These are phyloP conservation scores for Glossophaga mutica DNA, from an alignment of 2,797 vertebrate genomes.

Conservation along the genomic window DNA sequence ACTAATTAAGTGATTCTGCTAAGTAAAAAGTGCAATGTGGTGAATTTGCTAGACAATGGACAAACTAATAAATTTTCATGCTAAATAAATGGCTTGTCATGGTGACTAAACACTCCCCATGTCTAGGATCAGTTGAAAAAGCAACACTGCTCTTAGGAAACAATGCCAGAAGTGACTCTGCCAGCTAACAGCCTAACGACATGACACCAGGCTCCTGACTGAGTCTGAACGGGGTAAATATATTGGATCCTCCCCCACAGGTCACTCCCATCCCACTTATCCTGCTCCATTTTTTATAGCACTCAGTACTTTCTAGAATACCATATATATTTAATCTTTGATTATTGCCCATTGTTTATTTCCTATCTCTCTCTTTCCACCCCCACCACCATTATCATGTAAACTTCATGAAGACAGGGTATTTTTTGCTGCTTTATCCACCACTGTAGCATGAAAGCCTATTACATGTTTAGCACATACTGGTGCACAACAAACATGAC, in stretches of 20 bases:
- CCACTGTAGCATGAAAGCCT: not conserved
- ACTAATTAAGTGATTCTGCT: slow-evolving; percentile 73
- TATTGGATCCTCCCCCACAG: not conserved
- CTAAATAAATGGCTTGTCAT: slow-evolving; percentile 61
- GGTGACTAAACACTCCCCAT: slow-evolving; percentile 30
- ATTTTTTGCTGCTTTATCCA: not conserved
- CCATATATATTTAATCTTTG: not conserved
- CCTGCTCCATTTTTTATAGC: not conserved
- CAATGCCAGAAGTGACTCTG: not conserved
- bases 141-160: slow-evolving; percentile 31
- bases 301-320: not conserved
- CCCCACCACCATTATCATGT: not conserved
- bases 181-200: not conserved
- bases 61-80: slow-evolving; percentile 68
- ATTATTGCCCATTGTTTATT: not conserved
- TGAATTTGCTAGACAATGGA: slow-evolving; percentile 68
- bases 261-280: not conserved
- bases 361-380: not conserved
- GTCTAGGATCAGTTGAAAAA: slow-evolving; percentile 44
- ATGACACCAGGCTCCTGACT: slow-evolving; percentile 9
- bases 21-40: slow-evolving; percentile 70
- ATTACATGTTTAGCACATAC: not conserved
- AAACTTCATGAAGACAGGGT: not conserved
- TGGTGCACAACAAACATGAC: not conserved
- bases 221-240: not conserved